Base-by-base conservation (phyloP, 2,888 invertebrate species). In the Mycogona germanica region DNA sequence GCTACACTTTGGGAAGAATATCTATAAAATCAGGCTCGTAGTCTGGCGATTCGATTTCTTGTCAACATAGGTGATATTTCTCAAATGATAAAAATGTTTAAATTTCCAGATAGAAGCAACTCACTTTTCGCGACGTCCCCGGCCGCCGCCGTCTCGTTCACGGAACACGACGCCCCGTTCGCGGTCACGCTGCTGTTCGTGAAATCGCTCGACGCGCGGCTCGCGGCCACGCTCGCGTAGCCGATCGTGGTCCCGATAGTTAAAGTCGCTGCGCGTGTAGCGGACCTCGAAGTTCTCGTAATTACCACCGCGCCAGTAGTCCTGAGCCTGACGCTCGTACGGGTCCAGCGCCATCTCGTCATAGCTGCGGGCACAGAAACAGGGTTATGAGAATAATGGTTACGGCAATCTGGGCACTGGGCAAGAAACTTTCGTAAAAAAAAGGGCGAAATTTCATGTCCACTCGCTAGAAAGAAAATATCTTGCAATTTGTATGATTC, bases 261-360 rank as follows among this genome's bases (percentile, higher is more conserved):
- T 47, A 26, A 51, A 54, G 38, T 58, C 57, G 9, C 48, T 37
- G 25, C 58, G 53, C 19, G 53, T 63, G 63, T 67, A 68, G n/a
- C 65, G 62, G 2, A 69, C 67, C 59, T 70, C 68, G 64, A 69
- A 69, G 62, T 69, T 69, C 58, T 70, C 70, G 60, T 68, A 70
- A 30, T 55, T 53, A 63, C 67, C 60, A 32, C 57, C 53, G 49
- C 58, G 45, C 56, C 58, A 60, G 44, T 55, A 53, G 19, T 59
- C 60, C 23, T 52, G 56, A 5, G 57, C 55, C 35, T 56, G 56
- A 7, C 57, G 40, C 7, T 58, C 60, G 26, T 48, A 45, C 14
- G 55, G 48, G 30, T 60, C 57, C 41, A 55, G 42, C 23, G 9
- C 17, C 14, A 45, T 17, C 25, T 59, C 56, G 30, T 59, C 60